These are phyloP conservation scores for Andrena dorsata DNA, from an alignment of 2,888 invertebrate species.

Conservation along the genomic window DNA sequence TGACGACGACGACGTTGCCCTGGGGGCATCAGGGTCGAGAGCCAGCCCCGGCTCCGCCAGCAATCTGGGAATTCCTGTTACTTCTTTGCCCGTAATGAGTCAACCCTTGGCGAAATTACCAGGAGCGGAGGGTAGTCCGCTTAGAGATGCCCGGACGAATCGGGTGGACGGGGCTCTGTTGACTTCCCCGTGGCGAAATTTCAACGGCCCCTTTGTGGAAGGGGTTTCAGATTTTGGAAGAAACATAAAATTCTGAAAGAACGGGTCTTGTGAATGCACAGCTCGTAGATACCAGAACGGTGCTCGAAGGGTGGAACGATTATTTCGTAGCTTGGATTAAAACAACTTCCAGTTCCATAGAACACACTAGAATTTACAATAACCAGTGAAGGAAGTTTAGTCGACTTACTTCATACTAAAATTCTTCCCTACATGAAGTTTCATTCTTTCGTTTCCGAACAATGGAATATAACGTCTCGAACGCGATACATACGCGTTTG, in stretches of 20 bases:
- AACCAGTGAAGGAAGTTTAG: not conserved
- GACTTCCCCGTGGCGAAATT: constrained; percentile 15
- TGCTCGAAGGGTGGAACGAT: too few relatives aligned
- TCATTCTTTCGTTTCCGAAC: too few relatives aligned
- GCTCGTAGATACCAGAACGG: too few relatives aligned
- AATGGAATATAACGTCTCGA: too few relatives aligned
- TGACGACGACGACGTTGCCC: constrained; percentile 55
- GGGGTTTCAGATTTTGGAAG: not conserved
- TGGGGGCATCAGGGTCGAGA: constrained; percentile 42
- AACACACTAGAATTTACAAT: too few relatives aligned
- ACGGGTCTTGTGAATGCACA: too few relatives aligned
- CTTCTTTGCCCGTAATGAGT: constrained; percentile 77
- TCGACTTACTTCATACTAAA: not conserved
- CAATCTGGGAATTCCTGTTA: constrained; percentile 78
- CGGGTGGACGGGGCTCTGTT: constrained; percentile 10
- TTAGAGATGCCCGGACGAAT: constrained; percentile 32
- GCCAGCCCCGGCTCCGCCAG: constrained; percentile 49
- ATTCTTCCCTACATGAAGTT: too few relatives aligned
- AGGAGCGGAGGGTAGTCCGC: constrained; percentile 65
- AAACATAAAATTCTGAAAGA: not conserved
- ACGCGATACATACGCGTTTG: not conserved
- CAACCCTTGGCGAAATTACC: constrained; percentile 79
- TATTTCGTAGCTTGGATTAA: too few relatives aligned
- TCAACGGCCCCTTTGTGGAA: not conserved
- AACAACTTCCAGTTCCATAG: too few relatives aligned